Percentiles rank a stretch among this genome's conserved stretches.
Conservation (phyloP, 2,113 vertebrate species). For the Trochalopteron elliotii region DNA sequence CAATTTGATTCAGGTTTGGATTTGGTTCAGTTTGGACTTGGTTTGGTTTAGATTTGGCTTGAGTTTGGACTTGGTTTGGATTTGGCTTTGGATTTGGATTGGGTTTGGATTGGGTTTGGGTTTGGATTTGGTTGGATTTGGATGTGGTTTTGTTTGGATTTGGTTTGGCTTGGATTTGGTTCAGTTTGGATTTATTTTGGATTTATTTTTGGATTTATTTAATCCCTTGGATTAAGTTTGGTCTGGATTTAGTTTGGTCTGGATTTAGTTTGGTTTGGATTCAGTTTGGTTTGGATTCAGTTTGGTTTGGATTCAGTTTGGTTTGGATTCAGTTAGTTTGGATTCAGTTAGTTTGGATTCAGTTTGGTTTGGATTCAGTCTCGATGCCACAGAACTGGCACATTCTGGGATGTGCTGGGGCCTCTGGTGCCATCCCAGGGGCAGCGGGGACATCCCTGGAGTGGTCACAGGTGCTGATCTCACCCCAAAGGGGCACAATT, state of each 20-base stretch:
- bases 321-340: no score
- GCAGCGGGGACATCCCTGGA: not conserved
- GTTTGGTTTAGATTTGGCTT: not conserved
- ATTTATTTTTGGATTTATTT: no score
- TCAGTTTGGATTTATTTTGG: not conserved
- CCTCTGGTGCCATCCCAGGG: accelerated
- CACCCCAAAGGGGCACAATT: accelerated
- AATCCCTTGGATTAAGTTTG: no score
- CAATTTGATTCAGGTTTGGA: no score
- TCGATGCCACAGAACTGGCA: no score
- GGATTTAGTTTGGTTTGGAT: no score
- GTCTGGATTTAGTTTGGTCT: no score
- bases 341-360: accelerated
- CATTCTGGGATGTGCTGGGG: accelerated
- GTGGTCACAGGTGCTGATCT: accelerated
- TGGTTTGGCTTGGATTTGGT: accelerated
- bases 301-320: no score
- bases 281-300: no score
- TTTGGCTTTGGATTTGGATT: not conserved
- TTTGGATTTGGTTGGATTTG: not conserved
- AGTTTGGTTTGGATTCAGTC: not conserved
- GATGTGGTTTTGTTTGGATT: no score
- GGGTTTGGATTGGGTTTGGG: not conserved
- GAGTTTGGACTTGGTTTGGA: not conserved
- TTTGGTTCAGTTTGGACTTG: not conserved